Evolutionary conservation across 2,888 invertebrate species (phyloP), one percentile per base, ranked within the genome.

Genomic region (Parnassius orleans): DNA sequence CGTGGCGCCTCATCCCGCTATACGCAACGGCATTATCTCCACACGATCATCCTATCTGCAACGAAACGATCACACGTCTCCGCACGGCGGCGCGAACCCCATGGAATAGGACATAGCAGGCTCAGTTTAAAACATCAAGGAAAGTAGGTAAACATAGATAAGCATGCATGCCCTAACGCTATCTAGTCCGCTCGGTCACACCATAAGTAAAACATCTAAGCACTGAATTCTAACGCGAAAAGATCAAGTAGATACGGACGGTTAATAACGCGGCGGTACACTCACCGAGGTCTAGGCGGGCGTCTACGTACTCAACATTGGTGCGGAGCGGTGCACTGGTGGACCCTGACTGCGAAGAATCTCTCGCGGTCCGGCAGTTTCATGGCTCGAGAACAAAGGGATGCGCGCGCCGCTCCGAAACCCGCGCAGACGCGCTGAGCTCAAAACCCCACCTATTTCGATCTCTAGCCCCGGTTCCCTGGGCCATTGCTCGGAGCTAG

Each of bases 121-220:
- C 78, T 77, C 72, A 76, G 71, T 75, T 72, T 75, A 71, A 72
- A 75, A 86, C 86, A 87, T 83, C 76, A 80, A 81, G 78, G 79
- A 84, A 76, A 77, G 69, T 62, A 58, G 78, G 74, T 76, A 79
- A 78, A 85, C 83, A 87, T 78, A 86, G 77, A 84, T 71, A 85
- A 83, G 83, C 90, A 89, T 90, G 90, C 90, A 87, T 84, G 82
- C 82, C 86, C 84, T 87, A 84, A 80, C 80, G 74, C 87, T 87
- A 79, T 79, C 86, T 87, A 88, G 73, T 80, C 75, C 74, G 70
- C 86, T 76, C 67, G 72, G 73, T 78, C 77, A 80, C 81, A 79
- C 75, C 66, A 73, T 73, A 73, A 73, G 63, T 73, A 73, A 33
- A 7, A 82, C 74, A 82, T 83, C 83, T 83, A 87, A 81, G 76